phyloP scores from a whole-genome alignment of 2,888 invertebrate species.

The Diploptera punctata region DNA sequence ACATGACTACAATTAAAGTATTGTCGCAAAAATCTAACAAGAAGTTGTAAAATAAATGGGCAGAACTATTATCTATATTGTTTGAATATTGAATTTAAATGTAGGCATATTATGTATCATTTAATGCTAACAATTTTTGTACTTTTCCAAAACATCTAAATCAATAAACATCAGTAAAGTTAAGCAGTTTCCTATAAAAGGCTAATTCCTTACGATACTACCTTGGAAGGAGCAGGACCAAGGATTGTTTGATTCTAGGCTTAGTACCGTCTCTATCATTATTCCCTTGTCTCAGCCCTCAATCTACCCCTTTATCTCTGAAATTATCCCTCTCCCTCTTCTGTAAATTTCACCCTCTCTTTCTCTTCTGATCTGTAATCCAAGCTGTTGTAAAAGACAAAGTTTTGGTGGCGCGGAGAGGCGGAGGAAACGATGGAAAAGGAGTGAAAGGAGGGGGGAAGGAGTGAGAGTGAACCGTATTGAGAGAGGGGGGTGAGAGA shows the following conservation, averaged over 20 bases:
- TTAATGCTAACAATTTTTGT: too few relatives aligned
- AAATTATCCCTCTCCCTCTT: conserved; percentile 21
- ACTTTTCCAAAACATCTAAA: too few relatives aligned
- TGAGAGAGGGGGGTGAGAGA: conserved; percentile 39
- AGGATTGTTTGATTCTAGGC: background rate
- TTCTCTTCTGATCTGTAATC: conserved; percentile 45
- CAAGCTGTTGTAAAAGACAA: conserved; percentile 45
- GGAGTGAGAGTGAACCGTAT: too few relatives aligned
- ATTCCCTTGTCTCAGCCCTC: conserved; percentile 34
- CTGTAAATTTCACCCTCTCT: conserved; percentile 29
- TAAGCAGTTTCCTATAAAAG: too few relatives aligned
- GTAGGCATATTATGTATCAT: too few relatives aligned
- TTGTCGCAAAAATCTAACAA: too few relatives aligned
- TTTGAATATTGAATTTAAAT: too few relatives aligned
- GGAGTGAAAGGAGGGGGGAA: conserved; percentile 34
- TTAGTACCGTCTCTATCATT: conserved; percentile 28
- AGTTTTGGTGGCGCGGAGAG: conserved; percentile 37
- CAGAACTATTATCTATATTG: too few relatives aligned
- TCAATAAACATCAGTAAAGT: too few relatives aligned
- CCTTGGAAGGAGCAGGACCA: background rate
- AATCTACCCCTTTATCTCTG: conserved; percentile 37
- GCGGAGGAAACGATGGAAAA: conserved; percentile 28
- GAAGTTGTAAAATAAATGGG: too few relatives aligned
- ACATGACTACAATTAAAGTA: too few relatives aligned
- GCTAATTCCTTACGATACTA: too few relatives aligned